These are phyloP conservation scores for Cotesia congregata DNA, from an alignment of 2,888 invertebrate species.

Conservation along the genomic window DNA sequence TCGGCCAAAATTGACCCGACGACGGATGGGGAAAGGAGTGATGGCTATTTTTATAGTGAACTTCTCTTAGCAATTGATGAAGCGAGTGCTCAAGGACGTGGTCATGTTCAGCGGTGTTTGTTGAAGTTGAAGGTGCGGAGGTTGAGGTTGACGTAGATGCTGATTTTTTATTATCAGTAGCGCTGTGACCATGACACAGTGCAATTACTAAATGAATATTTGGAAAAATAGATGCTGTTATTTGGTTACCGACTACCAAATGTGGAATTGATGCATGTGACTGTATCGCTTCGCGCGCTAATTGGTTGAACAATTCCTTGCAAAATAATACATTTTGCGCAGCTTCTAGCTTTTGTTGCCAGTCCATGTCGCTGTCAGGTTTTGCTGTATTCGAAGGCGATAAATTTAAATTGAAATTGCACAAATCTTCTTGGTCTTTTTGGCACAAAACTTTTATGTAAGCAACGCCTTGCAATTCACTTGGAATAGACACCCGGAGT, in stretches of 20 bases:
- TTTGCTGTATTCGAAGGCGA: slow-evolving; percentile 82
- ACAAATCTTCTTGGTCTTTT: slow-evolving; percentile 93
- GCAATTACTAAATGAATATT: slow-evolving; percentile 94
- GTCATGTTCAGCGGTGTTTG: slow-evolving; percentile 83
- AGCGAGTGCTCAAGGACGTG: slow-evolving; percentile 97
- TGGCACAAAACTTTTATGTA: slow-evolving; percentile 96
- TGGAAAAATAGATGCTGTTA: slow-evolving; percentile 93
- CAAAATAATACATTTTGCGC: slow-evolving; percentile 98
- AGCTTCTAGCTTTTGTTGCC: slow-evolving; percentile 97
- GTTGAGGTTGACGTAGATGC: slow-evolving; percentile 49
- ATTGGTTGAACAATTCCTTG: slow-evolving; percentile 93
- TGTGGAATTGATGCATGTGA: slow-evolving; percentile 94
- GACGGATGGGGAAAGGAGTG: slow-evolving; percentile 96
- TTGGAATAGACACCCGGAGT: slow-evolving; percentile 91
- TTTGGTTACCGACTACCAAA: slow-evolving; percentile 97
- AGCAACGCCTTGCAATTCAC: slow-evolving; percentile 94
- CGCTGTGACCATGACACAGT: slow-evolving; percentile 82
- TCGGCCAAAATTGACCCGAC: slow-evolving; percentile 95
- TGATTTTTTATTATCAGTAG: slow-evolving; percentile 74
- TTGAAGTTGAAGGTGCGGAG: slow-evolving; percentile 59
- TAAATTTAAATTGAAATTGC: slow-evolving; percentile 85
- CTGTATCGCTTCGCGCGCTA: slow-evolving; percentile 95
- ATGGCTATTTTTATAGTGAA: slow-evolving; percentile 92
- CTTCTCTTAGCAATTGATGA: slow-evolving; percentile 92
- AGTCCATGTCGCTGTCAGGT: slow-evolving; percentile 84